Percentiles rank a stretch among this genome's conserved stretches.
Conservation (phyloP, 2,113 vertebrate genomes). For the Megaleporinus macrocephalus region DNA sequence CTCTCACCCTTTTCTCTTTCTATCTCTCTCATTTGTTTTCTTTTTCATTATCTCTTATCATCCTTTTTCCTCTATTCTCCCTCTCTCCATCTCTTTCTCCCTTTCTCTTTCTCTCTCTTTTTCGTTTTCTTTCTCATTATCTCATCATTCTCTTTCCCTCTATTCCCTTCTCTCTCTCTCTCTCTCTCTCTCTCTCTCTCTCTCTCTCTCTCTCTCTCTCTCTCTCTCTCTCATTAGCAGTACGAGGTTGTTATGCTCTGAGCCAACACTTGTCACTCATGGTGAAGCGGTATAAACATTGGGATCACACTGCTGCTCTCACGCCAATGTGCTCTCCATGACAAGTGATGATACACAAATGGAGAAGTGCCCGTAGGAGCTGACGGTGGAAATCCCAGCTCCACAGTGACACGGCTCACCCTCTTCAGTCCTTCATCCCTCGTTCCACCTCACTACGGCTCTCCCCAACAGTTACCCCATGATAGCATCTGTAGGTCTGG, state of each 20-base stretch:
- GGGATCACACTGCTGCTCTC: not conserved
- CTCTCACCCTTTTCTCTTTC: not conserved
- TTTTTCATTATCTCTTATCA: too few relatives aligned
- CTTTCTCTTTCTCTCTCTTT: conserved; percentile 3
- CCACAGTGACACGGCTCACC: conserved; percentile 19
- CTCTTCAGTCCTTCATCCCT: not conserved
- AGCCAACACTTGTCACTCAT: conserved; percentile 26
- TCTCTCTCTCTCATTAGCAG: not conserved
- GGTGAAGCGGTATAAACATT: conserved; percentile 1
- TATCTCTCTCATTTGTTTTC: too few relatives aligned
- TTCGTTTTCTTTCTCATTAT: not conserved
- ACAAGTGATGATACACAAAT: conserved; percentile 3
- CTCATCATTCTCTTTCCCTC: not conserved
- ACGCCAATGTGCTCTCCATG: conserved; percentile 3
- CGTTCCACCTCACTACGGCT: not conserved
- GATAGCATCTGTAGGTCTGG: not conserved
- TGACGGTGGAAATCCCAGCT: conserved; percentile 32
- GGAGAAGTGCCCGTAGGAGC: conserved; percentile 13
- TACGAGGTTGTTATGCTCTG: not conserved
- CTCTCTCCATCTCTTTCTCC: not conserved
- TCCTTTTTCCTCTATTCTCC: too few relatives aligned
- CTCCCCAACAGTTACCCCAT: not conserved
- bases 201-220: not conserved
- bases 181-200: not conserved
- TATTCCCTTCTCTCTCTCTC: not conserved